Conservation (phyloP, 2,888 invertebrate species). For the Morpho helenor region DNA sequence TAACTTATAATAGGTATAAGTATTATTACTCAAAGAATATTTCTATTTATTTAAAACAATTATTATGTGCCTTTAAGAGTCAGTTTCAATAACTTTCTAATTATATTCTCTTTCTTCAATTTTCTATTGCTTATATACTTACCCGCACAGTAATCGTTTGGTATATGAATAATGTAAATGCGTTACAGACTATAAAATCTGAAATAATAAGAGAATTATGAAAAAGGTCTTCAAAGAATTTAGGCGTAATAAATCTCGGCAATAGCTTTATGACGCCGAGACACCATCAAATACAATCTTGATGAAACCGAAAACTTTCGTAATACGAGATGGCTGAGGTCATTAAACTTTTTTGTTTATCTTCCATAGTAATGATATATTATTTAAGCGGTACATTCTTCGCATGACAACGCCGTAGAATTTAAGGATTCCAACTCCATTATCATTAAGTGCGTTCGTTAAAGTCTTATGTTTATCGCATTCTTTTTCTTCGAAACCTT, state of each 20-base stretch:
- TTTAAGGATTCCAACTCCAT: slow-evolving; percentile 46
- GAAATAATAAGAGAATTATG: neutral
- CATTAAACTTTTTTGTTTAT: slow-evolving; percentile 42
- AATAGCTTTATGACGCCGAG: slow-evolving; percentile 24
- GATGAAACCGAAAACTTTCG: slow-evolving; percentile 38
- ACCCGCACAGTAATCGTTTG: no score
- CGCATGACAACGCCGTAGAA: slow-evolving; percentile 43
- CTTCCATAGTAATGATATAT: slow-evolving; percentile 54
- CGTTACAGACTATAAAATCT: neutral
- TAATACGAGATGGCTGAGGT: slow-evolving; percentile 34
- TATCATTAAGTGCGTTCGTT: slow-evolving; percentile 51
- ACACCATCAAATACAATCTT: slow-evolving; percentile 29
- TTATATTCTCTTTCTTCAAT: no score
- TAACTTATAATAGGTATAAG: no score
- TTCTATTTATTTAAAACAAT: no score
- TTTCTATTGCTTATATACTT: no score
- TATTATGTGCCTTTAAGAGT: no score
- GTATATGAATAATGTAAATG: neutral
- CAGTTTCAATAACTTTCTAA: no score
- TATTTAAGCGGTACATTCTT: slow-evolving; percentile 61
- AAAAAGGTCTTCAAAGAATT: slow-evolving; percentile 10
- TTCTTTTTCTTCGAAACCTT: slow-evolving; percentile 36
- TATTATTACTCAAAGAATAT: no score
- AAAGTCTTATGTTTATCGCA: slow-evolving; percentile 43
- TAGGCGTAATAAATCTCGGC: slow-evolving; percentile 21